These are phyloP conservation scores for Reticulitermes lucifugus DNA, from an alignment of 2,888 invertebrate species.

Conservation along the genomic window DNA sequence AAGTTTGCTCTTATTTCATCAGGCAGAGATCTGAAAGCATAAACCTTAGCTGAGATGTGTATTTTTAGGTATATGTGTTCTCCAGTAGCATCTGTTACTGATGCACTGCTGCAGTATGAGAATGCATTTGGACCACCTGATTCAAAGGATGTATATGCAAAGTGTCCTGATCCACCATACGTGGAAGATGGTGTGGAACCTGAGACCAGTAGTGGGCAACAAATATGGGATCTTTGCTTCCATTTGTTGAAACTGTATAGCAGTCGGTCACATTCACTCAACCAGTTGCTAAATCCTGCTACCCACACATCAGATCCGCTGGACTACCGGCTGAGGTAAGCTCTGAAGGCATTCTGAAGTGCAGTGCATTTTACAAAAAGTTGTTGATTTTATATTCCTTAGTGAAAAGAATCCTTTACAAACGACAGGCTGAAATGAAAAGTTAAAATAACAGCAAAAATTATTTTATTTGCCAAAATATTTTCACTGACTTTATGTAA, in stretches of 20 bases:
- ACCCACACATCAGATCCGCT: conserved; percentile 83
- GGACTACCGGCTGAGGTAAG: conserved; percentile 83
- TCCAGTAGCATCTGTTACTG: conserved; percentile 78
- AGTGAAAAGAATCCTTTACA: too few species aligned
- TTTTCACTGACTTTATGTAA: not conserved
- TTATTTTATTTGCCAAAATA: too few species aligned
- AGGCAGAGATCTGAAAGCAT: too few species aligned
- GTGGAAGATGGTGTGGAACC: conserved; percentile 53
- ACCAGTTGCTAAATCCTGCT: conserved; percentile 77
- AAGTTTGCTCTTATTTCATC: too few species aligned
- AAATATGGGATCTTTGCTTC: conserved; percentile 78
- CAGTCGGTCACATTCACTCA: conserved; percentile 72
- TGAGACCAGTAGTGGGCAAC: conserved; percentile 56
- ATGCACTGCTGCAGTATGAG: conserved; percentile 79
- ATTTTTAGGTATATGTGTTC: conserved; percentile 74
- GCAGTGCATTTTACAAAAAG: too few species aligned
- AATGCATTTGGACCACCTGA: conserved; percentile 67
- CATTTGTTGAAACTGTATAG: conserved; percentile 85
- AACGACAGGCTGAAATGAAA: too few species aligned
- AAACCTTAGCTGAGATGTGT: not conserved
- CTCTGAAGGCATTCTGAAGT: not conserved
- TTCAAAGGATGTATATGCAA: conserved; percentile 57
- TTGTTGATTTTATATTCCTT: too few species aligned
- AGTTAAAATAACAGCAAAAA: too few species aligned
- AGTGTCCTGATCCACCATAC: conserved; percentile 62